Base-by-base conservation (phyloP, 2,797 vertebrate species). In the Telmatherina bonti region DNA sequence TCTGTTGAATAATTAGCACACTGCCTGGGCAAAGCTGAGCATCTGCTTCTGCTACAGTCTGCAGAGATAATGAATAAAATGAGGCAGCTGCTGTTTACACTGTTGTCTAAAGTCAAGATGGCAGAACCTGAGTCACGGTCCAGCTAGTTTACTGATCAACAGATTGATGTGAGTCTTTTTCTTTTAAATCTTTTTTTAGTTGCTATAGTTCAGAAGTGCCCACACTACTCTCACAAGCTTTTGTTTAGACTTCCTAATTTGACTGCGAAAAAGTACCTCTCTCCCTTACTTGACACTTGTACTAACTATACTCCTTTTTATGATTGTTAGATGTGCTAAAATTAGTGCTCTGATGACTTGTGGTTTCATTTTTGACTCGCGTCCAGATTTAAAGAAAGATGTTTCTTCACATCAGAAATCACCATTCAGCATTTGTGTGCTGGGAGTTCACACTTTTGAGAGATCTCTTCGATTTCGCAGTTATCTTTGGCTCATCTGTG, bases 321-420 rank as follows among this genome's bases (percentile, higher is more conserved):
- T 38, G 36, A 38, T 38, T 7, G 20, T 52, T 20, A 20, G 10
- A 18, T 16, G 6, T 62, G 2, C 16, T 27, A 11, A n/a, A 4
- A 12, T n/a, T 13, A 24, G 22, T 13, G 24, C 24, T 15, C 4
- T 5, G 13, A 29, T 27, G 26, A 27, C 26, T 30, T 43, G 9
- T 61, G 30, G 67, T 58, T 6, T 6, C 2, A 3, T 18, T 16
- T 9, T 29, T 26, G 13, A 55, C 38, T 41, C 26, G 6, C 16
- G 13, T 38, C 49, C 16, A 12, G 47, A 29, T 27, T 62, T 43
- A 7, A 36, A 24, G 45, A 7, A 36, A 35, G 15, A 31, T 0
- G 20, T 67, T 55, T 70, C 13, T 16, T 61, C 58, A 62, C 58
- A 61, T 67, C 3, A 26, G 18, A 71, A 51, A 24, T 1, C 31